These are phyloP conservation scores for Pollenia amentaria DNA, from an alignment of 2,888 invertebrate genomes.

Conservation along the genomic window DNA sequence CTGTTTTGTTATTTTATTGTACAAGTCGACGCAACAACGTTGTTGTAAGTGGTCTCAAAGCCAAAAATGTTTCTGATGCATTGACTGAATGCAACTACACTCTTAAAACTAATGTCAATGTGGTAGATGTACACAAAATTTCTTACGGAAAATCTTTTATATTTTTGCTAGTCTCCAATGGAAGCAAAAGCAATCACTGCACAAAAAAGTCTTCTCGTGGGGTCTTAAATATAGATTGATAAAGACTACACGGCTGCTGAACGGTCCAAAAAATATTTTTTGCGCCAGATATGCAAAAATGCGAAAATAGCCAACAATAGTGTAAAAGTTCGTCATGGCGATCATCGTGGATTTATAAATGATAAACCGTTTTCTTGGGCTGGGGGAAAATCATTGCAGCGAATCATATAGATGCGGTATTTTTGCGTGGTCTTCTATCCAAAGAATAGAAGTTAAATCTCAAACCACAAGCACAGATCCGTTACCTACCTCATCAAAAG, in stretches of 20 bases:
- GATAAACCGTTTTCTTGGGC: background rate
- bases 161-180: background rate
- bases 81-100: too few species aligned
- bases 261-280: too few species aligned
- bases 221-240: background rate
- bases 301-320: background rate
- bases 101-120: constrained; percentile 1
- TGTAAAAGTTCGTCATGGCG: background rate
- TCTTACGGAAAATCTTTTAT: background rate
- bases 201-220: too few species aligned
- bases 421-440: background rate
- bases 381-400: background rate
- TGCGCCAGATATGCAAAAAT: too few species aligned
- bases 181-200: constrained; percentile 3
- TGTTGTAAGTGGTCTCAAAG: too few species aligned
- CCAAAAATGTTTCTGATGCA: too few species aligned
- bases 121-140: background rate
- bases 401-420: background rate
- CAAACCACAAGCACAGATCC: too few species aligned
- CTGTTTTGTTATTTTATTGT: too few species aligned
- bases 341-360: background rate
- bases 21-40: too few species aligned
- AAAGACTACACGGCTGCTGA: too few species aligned
- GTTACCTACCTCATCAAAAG: too few species aligned
- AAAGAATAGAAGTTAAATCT: too few species aligned